Conservation (phyloP, 2,888 invertebrate genomes). For the Salpingus planirostris region DNA sequence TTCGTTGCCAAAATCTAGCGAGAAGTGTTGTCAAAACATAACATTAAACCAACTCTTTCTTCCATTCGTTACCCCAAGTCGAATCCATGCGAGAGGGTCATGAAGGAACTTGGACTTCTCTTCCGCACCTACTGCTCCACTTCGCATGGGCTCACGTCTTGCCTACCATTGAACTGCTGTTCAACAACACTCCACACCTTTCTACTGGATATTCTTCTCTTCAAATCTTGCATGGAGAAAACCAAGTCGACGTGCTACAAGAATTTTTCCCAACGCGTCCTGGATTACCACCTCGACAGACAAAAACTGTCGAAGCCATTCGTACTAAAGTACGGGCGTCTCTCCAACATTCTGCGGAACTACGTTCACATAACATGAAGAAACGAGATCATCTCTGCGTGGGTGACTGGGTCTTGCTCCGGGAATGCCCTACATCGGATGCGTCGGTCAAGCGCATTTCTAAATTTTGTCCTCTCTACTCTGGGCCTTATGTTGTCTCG, state of each 20-base stretch:
- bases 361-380: too few relatives aligned
- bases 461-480: too few relatives aligned
- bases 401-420: neutral
- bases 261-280: too few relatives aligned
- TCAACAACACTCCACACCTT: conserved; percentile 2
- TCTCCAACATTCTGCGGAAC: too few relatives aligned
- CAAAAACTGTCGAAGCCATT: too few relatives aligned
- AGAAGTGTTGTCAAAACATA: too few relatives aligned
- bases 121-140: conserved; percentile 12
- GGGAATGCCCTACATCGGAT: neutral
- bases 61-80: conserved; percentile 15
- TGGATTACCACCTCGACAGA: neutral
- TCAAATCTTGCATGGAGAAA: conserved; percentile 3
- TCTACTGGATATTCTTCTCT: conserved; percentile 3
- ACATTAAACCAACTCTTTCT: conserved; percentile 3
- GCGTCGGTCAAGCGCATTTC: neutral
- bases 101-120: conserved; percentile 14
- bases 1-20: too few relatives aligned
- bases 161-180: conserved; percentile 1
- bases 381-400: too few relatives aligned
- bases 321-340: neutral
- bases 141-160: conserved; percentile 5
- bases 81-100: conserved; percentile 16
- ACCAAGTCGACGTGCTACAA: too few relatives aligned
- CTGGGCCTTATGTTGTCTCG: too few relatives aligned